Evolutionary conservation across 1,140 invertebrate genomes (phyloP), one percentile per base, ranked within the genome.

Genomic region (Leptonema lineaticorne): DNA sequence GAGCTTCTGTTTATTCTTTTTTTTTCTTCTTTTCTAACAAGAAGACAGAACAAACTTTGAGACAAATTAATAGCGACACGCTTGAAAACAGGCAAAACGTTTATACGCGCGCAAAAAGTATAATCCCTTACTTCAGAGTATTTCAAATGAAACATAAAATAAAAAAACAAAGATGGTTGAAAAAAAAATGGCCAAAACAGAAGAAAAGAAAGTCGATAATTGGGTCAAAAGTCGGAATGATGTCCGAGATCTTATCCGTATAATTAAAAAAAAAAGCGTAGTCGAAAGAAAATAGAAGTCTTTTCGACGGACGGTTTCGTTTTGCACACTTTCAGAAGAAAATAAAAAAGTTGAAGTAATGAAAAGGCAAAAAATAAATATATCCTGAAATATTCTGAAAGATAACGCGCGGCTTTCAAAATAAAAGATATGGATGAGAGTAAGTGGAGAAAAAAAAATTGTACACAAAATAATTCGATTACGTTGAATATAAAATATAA

Each of bases 191-290:
- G 57, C 11, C 27, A 1, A 24, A 14, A 16, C 22, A 53, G 20
- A 24, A 53, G 27, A 53, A 53, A 53, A 5, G 50, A 33, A 59
- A 33, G 3, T 57, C 30, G 27, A 33, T 59, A 59, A 59, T 59
- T 59, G 24, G 57, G 57, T 33, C 57, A 20, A 59, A 59, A 59
- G 57, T 59, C 57, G 57, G 33, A 29, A 59, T 37, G 28, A 37
- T 29, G 57, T 16, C 18, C n/a, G 33, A 59, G 57, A 59, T 59
- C 28, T 37, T 59, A 59, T 59, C 57, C 33, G 28, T 20, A 30
- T 59, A 59, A 59, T 59, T 59, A 59, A 59, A 59, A 59, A 59
- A 29, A 22, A 26, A 30, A 24, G 28, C 57, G 28, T 33, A 59
- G 57, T n/a, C n/a, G n/a, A n/a, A n/a, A n/a, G n/a, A n/a, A n/a